Evolutionary conservation across 1,140 invertebrate genomes (phyloP), one percentile per base, ranked within the genome.

Genomic region (Harlomillsia oculata): DNA sequence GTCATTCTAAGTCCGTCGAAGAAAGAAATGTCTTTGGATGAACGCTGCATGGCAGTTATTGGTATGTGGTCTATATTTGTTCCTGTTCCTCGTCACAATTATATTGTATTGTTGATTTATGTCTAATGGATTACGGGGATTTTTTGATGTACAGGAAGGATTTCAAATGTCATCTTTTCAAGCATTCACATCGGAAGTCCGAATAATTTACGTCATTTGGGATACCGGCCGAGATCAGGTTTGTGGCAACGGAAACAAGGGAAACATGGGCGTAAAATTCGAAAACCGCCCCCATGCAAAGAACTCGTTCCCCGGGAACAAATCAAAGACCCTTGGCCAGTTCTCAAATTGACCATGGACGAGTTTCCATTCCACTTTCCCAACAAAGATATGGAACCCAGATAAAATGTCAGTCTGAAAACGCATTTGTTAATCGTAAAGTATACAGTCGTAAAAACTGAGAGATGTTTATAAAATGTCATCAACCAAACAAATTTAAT

Each of bases 181-280:
- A 73, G 70, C 18, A 86, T 81, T 11, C 87, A 80, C 1, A 82
- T 94, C 62, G 90, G 89, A 5, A 90, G 85, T 57, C 80, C 89
- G 0, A 84, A 92, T 63, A 78, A 79, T 36, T 82, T 82, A 66
- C 75, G 92, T 23, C 84, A 87, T 77, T 73, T 93, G 9, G 92
- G 93, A 5, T 85, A 89, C 69, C 76, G 94, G 26, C 94, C 89
- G 2, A 76, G 85, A 18, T 92, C 89, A 29, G 95, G 95, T n/a
- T 74, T 89, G 20, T 95, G 87, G 86, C 86, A 97, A 52, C 77
- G 87, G 9, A 98, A 99, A 73, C 80, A 80, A 57, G 94, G 94
- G 9, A 78, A 82, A 57, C 80, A 82, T 72, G 95, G 95, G 9
- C 76, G 92, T 13, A 98, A 97, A 75, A 84, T 97, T 36, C 77